phyloP scores from a whole-genome alignment of 2,797 vertebrate species.

The Lepilemur ruficaudatus region DNA sequence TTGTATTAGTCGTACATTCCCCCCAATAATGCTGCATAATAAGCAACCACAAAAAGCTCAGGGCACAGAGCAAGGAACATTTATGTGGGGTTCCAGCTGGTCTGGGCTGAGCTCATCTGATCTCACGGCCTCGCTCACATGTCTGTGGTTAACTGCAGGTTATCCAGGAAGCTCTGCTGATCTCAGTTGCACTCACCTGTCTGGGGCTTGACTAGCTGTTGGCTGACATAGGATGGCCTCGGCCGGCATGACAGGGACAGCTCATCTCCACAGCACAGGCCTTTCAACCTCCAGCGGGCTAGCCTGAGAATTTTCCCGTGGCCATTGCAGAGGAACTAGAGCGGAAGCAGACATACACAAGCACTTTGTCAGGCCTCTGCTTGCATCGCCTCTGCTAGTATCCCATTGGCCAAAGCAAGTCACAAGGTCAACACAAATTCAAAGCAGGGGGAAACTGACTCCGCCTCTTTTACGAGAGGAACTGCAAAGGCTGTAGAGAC shows the following conservation, averaged over 20 bases:
- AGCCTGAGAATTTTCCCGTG: not conserved
- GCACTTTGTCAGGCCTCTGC: not conserved
- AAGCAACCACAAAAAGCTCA: not conserved
- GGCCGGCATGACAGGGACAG: not conserved
- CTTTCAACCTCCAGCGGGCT: not conserved
- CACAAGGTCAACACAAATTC: not conserved
- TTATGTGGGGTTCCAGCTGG: not conserved
- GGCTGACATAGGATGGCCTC: not conserved
- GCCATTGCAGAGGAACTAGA: not conserved
- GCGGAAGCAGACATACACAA: not conserved
- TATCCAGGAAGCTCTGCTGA: not conserved
- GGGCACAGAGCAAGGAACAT: not conserved
- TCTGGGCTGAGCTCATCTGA: not conserved
- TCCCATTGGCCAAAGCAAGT: not conserved
- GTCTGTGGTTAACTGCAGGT: not conserved
- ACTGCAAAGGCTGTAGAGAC: not conserved
- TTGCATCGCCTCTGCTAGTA: not conserved
- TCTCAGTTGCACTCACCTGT: not conserved
- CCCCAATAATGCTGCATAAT: not conserved
- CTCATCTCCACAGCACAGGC: not conserved
- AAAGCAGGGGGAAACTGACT: not conserved
- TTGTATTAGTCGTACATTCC: not conserved
- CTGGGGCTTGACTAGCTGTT: not conserved
- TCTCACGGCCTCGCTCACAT: not conserved
- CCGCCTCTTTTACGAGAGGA: not conserved